phyloP scores from a whole-genome alignment of 2,888 invertebrate genomes.

The Patella caerulea region DNA sequence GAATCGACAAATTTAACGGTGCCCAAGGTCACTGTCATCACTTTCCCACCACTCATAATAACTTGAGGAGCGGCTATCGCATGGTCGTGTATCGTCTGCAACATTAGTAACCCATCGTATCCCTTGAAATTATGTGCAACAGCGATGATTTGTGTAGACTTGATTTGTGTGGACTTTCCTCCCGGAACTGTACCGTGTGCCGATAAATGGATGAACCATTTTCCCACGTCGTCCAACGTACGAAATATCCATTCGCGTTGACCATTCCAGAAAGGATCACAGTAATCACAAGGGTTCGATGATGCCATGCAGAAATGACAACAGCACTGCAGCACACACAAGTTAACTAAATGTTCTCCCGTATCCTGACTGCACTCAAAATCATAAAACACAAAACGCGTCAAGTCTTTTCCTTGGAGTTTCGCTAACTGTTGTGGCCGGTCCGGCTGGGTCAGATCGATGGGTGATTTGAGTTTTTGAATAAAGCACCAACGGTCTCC shows the following conservation, averaged over 20 bases:
- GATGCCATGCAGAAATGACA: neutral
- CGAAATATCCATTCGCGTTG: neutral
- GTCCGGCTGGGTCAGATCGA: neutral
- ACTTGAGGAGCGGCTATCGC: neutral
- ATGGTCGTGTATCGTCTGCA: neutral
- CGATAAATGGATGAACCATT: neutral
- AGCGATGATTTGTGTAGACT: neutral
- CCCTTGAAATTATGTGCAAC: slow-evolving; percentile 8
- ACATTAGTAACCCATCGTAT: neutral
- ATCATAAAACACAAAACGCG: neutral
- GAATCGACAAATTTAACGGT: neutral
- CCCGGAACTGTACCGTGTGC: neutral
- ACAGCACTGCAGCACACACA: neutral
- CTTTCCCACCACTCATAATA: neutral
- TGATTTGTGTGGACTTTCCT: neutral
- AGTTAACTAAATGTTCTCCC: neutral
- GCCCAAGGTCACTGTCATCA: neutral
- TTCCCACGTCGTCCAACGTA: neutral
- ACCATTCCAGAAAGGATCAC: neutral
- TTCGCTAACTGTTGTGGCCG: neutral
- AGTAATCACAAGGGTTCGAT: neutral
- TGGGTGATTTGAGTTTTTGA: neutral
- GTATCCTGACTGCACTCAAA: neutral
- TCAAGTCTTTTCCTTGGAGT: neutral
- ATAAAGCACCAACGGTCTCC: neutral